phyloP scores from a whole-genome alignment of 2,797 vertebrate species.

The Pseudochaenichthys georgianus region DNA sequence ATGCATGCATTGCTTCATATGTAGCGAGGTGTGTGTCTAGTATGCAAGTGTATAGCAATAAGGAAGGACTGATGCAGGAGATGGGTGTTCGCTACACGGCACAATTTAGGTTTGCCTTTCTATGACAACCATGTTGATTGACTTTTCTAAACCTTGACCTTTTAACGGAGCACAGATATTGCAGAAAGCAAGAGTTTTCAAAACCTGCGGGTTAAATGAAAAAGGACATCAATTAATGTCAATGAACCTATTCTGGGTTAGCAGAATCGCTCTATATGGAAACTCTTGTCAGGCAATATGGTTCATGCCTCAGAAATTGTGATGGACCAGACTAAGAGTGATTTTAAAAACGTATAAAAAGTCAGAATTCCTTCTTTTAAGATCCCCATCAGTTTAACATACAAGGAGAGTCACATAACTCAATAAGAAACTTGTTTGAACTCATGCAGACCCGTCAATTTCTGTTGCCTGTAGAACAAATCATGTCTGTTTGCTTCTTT shows the following conservation, averaged over 20 bases:
- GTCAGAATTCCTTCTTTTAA: background rate
- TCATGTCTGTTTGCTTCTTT: slow-evolving; percentile 2
- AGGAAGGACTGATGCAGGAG: background rate
- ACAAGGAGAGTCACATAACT: background rate
- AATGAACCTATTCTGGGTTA: background rate
- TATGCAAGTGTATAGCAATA: background rate
- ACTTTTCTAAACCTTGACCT: background rate
- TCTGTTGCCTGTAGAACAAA: background rate
- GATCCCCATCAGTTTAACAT: slow-evolving; percentile 9
- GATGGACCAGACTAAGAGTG: slow-evolving; percentile 1
- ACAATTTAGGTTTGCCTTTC: background rate
- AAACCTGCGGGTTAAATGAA: background rate
- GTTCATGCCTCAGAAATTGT: background rate
- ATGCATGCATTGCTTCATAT: background rate
- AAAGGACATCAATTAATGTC: no score
- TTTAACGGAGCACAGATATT: background rate
- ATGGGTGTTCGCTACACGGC: background rate
- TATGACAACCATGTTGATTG: background rate
- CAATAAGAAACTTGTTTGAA: slow-evolving; percentile 1
- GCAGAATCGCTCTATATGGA: background rate
- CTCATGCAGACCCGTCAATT: background rate
- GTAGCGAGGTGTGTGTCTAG: background rate
- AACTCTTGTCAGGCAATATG: background rate
- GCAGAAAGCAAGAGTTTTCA: background rate
- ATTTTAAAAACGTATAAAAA: slow-evolving; percentile 5